A percentile compares a stretch with the other conserved stretches of the same genome.
These are phyloP conservation scores for Corythornis vintsioides DNA, from an alignment of 2,113 vertebrate genomes.

Conservation along the genomic window DNA sequence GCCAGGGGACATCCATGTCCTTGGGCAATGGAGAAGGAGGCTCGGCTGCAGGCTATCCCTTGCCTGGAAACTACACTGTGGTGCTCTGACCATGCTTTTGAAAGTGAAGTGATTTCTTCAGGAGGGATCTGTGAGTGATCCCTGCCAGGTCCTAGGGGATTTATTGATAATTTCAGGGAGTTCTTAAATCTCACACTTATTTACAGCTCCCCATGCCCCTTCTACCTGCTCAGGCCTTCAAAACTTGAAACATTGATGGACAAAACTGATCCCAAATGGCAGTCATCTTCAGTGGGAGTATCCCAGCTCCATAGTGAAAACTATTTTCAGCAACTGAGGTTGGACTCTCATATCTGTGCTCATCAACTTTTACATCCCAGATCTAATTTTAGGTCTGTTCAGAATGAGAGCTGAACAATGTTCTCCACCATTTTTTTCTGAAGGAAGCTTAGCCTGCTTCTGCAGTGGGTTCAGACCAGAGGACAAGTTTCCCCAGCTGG, in stretches of 20 bases:
- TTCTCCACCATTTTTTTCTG: background rate
- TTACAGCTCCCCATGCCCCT: background rate
- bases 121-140: background rate
- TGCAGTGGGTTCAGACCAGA: background rate
- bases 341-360: background rate
- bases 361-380: background rate
- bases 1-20: background rate
- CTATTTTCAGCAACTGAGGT: background rate
- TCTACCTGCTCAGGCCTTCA: background rate
- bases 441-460: background rate
- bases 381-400: background rate
- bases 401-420: background rate
- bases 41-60: background rate
- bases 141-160: background rate
- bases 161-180: background rate
- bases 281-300: background rate
- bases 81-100: background rate
- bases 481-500: background rate
- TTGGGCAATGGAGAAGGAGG: background rate
- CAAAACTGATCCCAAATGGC: background rate
- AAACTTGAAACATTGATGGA: background rate
- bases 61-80: fast-evolving
- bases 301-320: background rate
- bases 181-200: background rate
- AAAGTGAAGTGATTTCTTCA: background rate